A percentile compares a stretch with the other conserved stretches of the same genome.
Evolutionary conservation across 2,113 vertebrate species (phyloP).

Genomic region (Odontesthes bonariensis): DNA sequence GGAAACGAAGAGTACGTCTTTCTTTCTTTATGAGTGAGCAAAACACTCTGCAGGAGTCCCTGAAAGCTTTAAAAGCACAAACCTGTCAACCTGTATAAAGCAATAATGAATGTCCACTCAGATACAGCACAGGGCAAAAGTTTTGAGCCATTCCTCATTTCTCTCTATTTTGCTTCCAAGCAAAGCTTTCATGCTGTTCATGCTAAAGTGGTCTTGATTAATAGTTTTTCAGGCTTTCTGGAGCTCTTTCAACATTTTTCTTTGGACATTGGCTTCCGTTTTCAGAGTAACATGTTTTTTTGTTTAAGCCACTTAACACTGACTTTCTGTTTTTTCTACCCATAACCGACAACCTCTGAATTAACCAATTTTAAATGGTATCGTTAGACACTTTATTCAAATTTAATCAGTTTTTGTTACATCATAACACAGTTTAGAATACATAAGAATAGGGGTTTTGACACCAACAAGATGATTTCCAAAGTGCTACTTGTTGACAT

Average conservation of each 20-base stretch:
- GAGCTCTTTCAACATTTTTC: not conserved
- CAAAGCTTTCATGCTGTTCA: too few relatives aligned
- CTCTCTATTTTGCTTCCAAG: not conserved
- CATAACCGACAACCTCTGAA: too few relatives aligned
- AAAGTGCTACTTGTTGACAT: too few relatives aligned
- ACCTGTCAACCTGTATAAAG: not conserved
- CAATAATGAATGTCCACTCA: not conserved
- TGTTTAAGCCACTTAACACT: too few relatives aligned
- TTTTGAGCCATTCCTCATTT: not conserved
- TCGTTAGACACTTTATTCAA: too few relatives aligned
- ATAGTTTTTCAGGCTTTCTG: not conserved
- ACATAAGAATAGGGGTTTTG: too few relatives aligned
- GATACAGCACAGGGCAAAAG: not conserved
- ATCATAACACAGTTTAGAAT: too few relatives aligned
- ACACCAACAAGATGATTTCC: too few relatives aligned
- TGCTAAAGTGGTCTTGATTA: not conserved
- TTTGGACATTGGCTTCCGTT: not conserved
- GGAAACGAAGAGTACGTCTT: conserved; percentile 8
- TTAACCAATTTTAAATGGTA: too few relatives aligned
- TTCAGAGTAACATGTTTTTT: too few relatives aligned
- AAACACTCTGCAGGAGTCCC: not conserved
- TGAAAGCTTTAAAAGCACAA: conserved; percentile 12
- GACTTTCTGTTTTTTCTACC: too few relatives aligned
- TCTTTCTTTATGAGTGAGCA: not conserved
- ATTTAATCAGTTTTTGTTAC: too few relatives aligned